These are phyloP conservation scores for Contarinia nasturtii DNA, from an alignment of 1,140 invertebrate species.

Conservation along the genomic window DNA sequence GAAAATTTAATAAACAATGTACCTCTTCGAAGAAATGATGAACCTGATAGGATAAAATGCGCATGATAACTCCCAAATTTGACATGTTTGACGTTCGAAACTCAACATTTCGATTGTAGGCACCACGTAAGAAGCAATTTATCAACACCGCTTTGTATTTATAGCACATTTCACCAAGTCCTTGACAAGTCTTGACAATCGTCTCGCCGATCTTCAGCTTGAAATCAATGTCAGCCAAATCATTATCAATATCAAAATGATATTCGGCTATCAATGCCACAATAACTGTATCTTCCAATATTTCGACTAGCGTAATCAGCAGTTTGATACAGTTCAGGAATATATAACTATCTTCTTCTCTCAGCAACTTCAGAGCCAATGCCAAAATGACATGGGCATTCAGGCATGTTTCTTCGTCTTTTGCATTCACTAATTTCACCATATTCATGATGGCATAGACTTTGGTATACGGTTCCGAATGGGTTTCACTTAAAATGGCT, in stretches of 20 bases:
- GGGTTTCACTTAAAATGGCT: neutral
- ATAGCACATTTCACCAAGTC: slow-evolving; percentile 45
- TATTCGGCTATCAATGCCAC: slow-evolving; percentile 18
- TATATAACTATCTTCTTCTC: slow-evolving; percentile 17
- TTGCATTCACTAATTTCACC: slow-evolving; percentile 10
- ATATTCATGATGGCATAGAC: slow-evolving; percentile 18
- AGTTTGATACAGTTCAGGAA: slow-evolving; percentile 20
- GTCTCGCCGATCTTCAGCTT: slow-evolving; percentile 61
- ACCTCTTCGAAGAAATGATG: slow-evolving; percentile 48
- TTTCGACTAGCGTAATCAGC: slow-evolving; percentile 13
- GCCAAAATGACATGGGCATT: slow-evolving; percentile 17
- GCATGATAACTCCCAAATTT: slow-evolving; percentile 60
- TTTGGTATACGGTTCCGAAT: slow-evolving; percentile 16
- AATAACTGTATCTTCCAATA: slow-evolving; percentile 17
- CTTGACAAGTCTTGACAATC: slow-evolving; percentile 42
- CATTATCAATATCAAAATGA: slow-evolving; percentile 9
- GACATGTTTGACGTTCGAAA: slow-evolving; percentile 58
- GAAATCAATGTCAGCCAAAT: slow-evolving; percentile 10
- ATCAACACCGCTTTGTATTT: slow-evolving; percentile 45
- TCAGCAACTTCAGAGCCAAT: slow-evolving; percentile 13
- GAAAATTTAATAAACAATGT: slow-evolving; percentile 6
- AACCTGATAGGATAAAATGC: slow-evolving; percentile 47
- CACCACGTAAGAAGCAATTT: slow-evolving; percentile 42
- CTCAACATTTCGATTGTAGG: slow-evolving; percentile 39
- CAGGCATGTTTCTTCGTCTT: slow-evolving; percentile 10